Conservation (phyloP, 2,113 vertebrate genomes). For the Balaenoptera acutorostrata region DNA sequence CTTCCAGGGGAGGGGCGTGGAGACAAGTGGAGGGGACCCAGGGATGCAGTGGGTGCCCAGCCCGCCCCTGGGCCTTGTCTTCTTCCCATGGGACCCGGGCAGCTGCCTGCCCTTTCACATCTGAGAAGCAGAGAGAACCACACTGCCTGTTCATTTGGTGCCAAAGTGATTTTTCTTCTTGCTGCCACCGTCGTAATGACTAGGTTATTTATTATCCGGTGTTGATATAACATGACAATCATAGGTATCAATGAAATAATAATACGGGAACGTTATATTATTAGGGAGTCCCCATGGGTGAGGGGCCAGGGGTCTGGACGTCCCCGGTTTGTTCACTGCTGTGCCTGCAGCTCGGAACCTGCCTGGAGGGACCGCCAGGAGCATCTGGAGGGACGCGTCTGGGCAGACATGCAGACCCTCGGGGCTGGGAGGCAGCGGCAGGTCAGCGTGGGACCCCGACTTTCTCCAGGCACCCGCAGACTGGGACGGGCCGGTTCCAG, state of each 20-base stretch:
- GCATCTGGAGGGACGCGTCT: background rate
- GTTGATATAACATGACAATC: background rate
- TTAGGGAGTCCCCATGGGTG: fast-evolving
- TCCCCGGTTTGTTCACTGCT: background rate
- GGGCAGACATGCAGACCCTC: background rate
- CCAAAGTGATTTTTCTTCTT: fast-evolving
- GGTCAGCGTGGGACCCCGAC: too few relatives aligned
- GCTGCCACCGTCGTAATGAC: background rate
- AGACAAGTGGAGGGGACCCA: background rate
- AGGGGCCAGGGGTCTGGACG: background rate
- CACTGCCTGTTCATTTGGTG: fast-evolving
- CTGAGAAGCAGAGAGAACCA: background rate
- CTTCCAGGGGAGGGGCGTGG: too few relatives aligned
- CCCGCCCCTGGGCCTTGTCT: background rate
- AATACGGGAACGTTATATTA: fast-evolving
- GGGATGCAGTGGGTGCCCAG: background rate
- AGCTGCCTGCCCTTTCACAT: background rate
- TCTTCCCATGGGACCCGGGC: background rate
- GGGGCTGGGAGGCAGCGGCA: background rate
- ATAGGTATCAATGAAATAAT: fast-evolving
- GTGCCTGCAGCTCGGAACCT: fast-evolving
- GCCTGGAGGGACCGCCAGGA: fast-evolving
- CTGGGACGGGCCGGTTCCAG: background rate
- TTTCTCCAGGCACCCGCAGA: fast-evolving
- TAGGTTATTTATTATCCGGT: fast-evolving